phyloP scores from a whole-genome alignment of 1,140 invertebrate genomes.

The Rhopalosiphum padi region DNA sequence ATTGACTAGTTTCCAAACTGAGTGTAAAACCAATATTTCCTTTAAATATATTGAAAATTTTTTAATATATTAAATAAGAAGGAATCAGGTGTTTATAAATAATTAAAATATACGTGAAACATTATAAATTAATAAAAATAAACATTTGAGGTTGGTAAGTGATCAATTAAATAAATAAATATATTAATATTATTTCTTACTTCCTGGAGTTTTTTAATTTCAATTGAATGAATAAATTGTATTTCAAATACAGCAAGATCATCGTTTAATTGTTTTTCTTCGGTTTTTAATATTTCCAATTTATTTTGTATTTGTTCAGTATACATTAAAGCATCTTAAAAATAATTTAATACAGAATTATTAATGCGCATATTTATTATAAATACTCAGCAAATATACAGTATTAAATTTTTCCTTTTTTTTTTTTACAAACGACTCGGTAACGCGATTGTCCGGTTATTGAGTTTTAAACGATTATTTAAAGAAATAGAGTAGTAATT shows the following conservation, averaged over 20 bases:
- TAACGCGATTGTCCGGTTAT: not conserved
- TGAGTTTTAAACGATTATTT: not conserved
- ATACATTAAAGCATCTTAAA: conserved; percentile 13
- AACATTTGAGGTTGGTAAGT: not conserved
- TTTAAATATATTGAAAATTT: not conserved
- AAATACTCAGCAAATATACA: not conserved
- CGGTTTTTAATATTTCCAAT: conserved; percentile 6
- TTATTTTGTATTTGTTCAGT: conserved; percentile 21
- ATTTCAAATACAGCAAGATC: conserved; percentile 26
- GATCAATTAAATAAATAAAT: not conserved
- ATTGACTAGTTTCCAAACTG: conserved; percentile 28
- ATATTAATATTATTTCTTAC: not conserved
- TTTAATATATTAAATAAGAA: not conserved
- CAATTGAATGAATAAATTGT: not conserved
- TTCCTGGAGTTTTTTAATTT: not conserved
- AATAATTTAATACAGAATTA: not conserved
- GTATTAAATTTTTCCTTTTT: not conserved
- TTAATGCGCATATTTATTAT: not conserved
- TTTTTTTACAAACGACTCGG: not conserved
- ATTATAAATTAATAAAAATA: not conserved
- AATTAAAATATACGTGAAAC: not conserved
- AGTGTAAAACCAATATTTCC: conserved; percentile 27
- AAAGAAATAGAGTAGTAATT: not conserved
- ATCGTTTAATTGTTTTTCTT: conserved; percentile 18
- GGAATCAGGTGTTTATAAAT: not conserved